Conservation (phyloP, 2,888 invertebrate species). For the Vesta saturnalis region DNA sequence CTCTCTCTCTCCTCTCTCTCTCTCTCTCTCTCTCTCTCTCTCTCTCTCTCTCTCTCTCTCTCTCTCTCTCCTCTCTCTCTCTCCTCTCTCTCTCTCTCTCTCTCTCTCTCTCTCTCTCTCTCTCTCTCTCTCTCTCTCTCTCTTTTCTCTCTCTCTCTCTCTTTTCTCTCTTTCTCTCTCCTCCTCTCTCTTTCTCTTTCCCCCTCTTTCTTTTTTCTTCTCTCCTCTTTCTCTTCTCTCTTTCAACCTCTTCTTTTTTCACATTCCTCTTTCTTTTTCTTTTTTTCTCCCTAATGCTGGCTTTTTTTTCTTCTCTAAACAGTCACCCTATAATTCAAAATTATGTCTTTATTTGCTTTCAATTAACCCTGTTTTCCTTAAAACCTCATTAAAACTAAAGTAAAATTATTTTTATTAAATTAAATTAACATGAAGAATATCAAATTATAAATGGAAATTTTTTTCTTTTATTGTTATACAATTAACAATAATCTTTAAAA, state of each 20-base stretch:
- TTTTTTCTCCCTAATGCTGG: neutral
- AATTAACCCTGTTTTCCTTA: too few relatives aligned
- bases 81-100: neutral
- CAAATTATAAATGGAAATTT: too few relatives aligned
- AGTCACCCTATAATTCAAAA: too few relatives aligned
- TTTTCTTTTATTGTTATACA: too few relatives aligned
- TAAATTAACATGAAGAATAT: too few relatives aligned
- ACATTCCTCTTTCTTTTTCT: constrained; percentile 48
- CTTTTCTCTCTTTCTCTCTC: neutral
- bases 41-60: neutral
- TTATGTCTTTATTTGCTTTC: too few relatives aligned
- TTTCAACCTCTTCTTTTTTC: constrained; percentile 30
- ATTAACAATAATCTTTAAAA: too few relatives aligned
- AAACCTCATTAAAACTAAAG: too few relatives aligned
- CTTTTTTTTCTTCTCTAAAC: neutral
- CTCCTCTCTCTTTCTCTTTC: neutral
- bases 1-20: neutral
- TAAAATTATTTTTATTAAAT: too few relatives aligned
- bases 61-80: neutral
- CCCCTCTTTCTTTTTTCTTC: constrained; percentile 30
- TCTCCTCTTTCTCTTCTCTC: constrained; percentile 27
- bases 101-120: neutral
- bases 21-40: neutral
- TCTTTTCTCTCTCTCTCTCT: neutral
- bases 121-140: neutral